Base-by-base conservation (phyloP, 1,140 invertebrate genomes). In the Rhyacophila brunnea region DNA sequence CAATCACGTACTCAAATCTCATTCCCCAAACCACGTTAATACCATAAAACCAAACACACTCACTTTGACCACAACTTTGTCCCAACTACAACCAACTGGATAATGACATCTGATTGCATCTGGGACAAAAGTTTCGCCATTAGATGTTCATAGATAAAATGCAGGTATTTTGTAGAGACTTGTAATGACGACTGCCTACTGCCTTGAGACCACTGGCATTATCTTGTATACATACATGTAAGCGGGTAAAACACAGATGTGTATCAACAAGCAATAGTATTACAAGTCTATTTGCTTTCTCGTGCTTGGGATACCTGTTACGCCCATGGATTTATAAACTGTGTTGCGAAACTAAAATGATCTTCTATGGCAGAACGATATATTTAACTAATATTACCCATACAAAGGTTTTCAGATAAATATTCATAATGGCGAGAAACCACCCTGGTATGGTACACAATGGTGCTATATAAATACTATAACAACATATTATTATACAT, bases 41-140 rank as follows among this genome's bases (percentile, higher is more conserved):
- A 50, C 53, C 53, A 60, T 60, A 60, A 60, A 60, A 20, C 18
- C 51, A 49, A 60, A 60, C 43, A 45, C 54, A 50, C 42, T 50
- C 58, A 49, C 17, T 48, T 60, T 54, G 58, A 60, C 58, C 58
- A 36, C 58, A 60, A 59, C 38, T 52, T 53, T 52, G 57, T 59
- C 57, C 56, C 51, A 58, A 60, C 58, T 34, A 53, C 49, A 40
- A 19, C 23, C 40, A 40, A 19, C 23, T 28, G 51, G 44, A 54
- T 54, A 60, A 60, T 54, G 58, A 60, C 58, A 53, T 60, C 50
- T 60, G 58, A 60, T 60, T 60, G 58, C 36, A n/a, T 28, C 17
- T 6, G 5, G 10, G 11, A 14, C 40, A 45, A 19, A 32, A 45
- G 52, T 55, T 46, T 46, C 44, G 11, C 44, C 17, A 5, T n/a